Evolutionary conservation across 2,113 vertebrate species (phyloP).

Genomic region (Prunella fulvescens): DNA sequence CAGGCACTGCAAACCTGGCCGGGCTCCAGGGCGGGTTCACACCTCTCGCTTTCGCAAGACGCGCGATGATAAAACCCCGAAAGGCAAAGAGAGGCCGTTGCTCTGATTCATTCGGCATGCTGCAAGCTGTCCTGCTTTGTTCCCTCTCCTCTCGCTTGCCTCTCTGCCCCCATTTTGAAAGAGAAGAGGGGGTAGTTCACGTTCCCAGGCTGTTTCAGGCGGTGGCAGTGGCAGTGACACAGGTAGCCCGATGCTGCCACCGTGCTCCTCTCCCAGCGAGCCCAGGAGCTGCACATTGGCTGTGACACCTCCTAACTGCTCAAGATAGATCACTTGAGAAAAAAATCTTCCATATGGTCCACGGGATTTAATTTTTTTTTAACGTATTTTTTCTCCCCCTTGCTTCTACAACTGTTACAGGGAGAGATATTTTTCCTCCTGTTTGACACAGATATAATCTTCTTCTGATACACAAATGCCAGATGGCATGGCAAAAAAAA

Average conservation of each 20-base stretch:
- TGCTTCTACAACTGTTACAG: conserved; percentile 51
- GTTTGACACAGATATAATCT: conserved; percentile 61
- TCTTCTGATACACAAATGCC: conserved; percentile 62
- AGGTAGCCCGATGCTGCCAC: background rate
- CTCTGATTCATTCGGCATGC: conserved; percentile 38
- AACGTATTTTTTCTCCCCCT: background rate
- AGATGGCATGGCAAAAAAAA: conserved; percentile 60
- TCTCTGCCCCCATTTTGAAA: background rate
- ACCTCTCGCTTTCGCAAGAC: conserved; percentile 49
- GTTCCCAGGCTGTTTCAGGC: background rate
- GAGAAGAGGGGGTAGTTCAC: background rate
- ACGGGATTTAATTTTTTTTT: background rate
- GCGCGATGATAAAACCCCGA: background rate
- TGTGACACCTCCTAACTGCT: conserved; percentile 41
- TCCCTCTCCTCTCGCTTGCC: background rate
- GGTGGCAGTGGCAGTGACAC: background rate
- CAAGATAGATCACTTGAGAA: conserved; percentile 51
- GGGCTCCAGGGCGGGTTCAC: conserved; percentile 31
- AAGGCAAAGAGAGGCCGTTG: conserved; percentile 38
- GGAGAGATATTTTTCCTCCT: conserved; percentile 45
- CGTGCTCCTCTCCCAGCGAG: background rate
- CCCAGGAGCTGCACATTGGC: background rate
- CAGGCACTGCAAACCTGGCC: conserved; percentile 18
- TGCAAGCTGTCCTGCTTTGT: conserved; percentile 34
- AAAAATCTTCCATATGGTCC: conserved; percentile 62